Base-by-base conservation (phyloP, 1,140 invertebrate genomes). In the Ectropis grisescens region DNA sequence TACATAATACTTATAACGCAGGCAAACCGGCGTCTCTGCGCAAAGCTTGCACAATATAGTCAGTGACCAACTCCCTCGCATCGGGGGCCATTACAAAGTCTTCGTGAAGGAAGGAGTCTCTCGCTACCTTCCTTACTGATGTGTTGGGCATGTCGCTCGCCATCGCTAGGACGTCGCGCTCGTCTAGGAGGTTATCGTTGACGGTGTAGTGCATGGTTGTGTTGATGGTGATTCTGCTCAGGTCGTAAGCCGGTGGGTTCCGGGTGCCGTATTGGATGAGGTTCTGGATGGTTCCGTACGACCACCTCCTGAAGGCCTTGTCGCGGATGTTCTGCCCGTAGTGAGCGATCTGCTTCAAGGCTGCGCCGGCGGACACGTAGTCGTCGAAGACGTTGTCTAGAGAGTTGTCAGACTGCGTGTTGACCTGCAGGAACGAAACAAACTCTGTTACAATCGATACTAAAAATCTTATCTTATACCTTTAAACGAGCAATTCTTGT, bases 281-380 rank as follows among this genome's bases (percentile, higher is more conserved):
- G 35, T 78, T 78, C 1, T 10, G 19, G 0, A 41, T 1, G 2
- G 13, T 7, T 2, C 58, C 58, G 16, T 62, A 58, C 29, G 72
- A 37, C 55, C 54, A 78, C 22, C 66, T 39, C 33, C 58, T 47
- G 38, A 78, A 78, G 1, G 27, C 2, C 37, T 40, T 62, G 32
- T 69, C 60, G 37, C 55, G 41, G 8, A 78, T 68, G 27, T 72
- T 74, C 35, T 78, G 72, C 2, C 66, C 72, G 15, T 47, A 78
- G 31, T 72, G 70, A 1, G 68, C 68, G 13, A 61, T 35, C 45
- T 78, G 72, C 28, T 75, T 78, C 1, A 75, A 11, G 1, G 72
- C 40, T 10, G 59, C 56, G 0, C 67, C 62, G 3, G 52, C 54
- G 24, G 60, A 29, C 25, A 31, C 27, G 13, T 37, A 36, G 26